phyloP scores from a whole-genome alignment of 2,113 vertebrate species.

The Ahaetulla prasina region DNA sequence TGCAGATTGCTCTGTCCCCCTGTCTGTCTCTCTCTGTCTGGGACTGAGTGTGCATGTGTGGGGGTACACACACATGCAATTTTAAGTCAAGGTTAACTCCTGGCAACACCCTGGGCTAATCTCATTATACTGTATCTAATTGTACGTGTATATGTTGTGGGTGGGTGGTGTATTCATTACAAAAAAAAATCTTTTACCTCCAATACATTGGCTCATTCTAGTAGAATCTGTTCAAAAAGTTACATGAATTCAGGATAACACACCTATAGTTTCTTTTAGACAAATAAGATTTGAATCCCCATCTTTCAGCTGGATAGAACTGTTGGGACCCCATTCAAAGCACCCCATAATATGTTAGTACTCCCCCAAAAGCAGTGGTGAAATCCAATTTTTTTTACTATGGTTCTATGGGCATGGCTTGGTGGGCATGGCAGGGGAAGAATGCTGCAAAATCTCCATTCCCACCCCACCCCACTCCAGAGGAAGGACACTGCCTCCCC shows the following conservation, averaged over 20 bases:
- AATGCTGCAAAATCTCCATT: too few species aligned
- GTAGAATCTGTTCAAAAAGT: background rate
- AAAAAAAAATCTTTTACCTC: background rate
- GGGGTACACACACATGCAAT: too few species aligned
- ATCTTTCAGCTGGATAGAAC: background rate
- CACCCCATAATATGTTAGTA: too few species aligned
- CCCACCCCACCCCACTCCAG: too few species aligned
- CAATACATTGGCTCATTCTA: background rate
- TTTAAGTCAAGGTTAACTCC: background rate
- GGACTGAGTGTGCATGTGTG: background rate
- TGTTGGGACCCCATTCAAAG: too few species aligned
- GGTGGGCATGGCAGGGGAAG: too few species aligned
- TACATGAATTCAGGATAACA: background rate
- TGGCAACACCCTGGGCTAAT: background rate
- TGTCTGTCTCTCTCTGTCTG: too few species aligned
- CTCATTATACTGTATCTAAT: background rate
- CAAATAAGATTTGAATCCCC: background rate
- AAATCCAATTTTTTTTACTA: too few species aligned
- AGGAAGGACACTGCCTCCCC: too few species aligned
- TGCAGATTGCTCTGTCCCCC: background rate
- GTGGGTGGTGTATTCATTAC: background rate
- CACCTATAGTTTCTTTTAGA: background rate
- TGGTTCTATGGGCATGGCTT: too few species aligned
- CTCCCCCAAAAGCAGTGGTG: too few species aligned
- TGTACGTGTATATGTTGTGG: too few species aligned